These are phyloP conservation scores for Lepidurus couesii DNA, from an alignment of 1,140 invertebrate species.

Conservation along the genomic window DNA sequence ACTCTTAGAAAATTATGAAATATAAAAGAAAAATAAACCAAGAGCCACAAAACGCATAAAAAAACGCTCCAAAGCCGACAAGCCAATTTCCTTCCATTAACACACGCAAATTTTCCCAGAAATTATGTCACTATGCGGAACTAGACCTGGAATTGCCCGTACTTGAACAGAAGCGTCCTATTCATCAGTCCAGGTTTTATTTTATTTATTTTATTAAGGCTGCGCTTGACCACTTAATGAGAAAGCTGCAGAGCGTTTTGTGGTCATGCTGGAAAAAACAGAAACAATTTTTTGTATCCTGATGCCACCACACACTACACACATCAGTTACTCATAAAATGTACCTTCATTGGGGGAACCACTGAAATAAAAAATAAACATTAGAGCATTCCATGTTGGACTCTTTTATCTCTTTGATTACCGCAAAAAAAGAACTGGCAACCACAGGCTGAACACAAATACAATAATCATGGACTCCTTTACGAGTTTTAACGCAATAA, in stretches of 20 bases:
- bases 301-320: background rate
- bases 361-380: background rate
- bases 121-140: background rate
- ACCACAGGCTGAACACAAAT: background rate
- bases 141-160: background rate
- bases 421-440: background rate
- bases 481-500: background rate
- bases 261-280: background rate
- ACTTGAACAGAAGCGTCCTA: background rate
- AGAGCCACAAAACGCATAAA: no score
- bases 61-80: no score
- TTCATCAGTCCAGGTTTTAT: background rate
- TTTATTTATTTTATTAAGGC: background rate
- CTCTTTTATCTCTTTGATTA: conserved; percentile 8
- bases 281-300: background rate
- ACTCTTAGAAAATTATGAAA: no score
- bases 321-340: background rate
- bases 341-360: background rate
- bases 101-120: background rate
- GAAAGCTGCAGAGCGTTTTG: background rate
- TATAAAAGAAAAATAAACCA: no score
- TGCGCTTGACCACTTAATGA: conserved; percentile 13
- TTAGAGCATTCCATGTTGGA: background rate
- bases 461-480: background rate
- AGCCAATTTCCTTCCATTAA: no score